Conservation (phyloP, 1,140 invertebrate genomes). For the Atta texana region DNA sequence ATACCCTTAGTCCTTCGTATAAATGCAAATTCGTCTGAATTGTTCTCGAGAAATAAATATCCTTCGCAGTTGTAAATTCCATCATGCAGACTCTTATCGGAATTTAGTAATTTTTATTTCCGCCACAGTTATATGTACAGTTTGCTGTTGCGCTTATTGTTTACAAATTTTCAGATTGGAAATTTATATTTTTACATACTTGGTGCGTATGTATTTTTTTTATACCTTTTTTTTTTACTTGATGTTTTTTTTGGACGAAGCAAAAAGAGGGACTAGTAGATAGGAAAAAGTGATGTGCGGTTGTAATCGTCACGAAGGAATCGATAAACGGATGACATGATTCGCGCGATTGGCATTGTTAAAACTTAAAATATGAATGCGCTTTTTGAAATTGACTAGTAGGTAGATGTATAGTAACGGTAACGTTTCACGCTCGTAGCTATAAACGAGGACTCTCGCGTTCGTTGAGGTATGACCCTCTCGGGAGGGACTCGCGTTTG, state of each 20-base stretch:
- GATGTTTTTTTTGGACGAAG: not conserved
- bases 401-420: not conserved
- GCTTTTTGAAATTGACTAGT: constrained; percentile 40
- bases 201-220: constrained; percentile 1
- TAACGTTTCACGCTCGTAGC: constrained; percentile 49
- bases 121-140: not conserved
- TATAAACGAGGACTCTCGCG: constrained; percentile 65
- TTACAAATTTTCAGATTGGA: not conserved
- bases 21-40: constrained; percentile 53
- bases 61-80: constrained; percentile 19
- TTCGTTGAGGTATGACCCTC: constrained; percentile 67
- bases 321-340: constrained; percentile 21
- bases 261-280: not conserved
- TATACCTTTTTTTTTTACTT: not conserved
- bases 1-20: constrained; percentile 4
- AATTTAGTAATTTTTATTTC: constrained; percentile 23
- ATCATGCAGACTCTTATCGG: not conserved
- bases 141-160: not conserved
- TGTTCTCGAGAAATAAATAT: constrained; percentile 59
- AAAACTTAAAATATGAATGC: constrained; percentile 43
- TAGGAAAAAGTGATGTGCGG: too few species aligned
- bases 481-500: constrained; percentile 33
- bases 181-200: constrained; percentile 26
- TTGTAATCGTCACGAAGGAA: constrained; percentile 36
- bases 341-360: constrained; percentile 24